These are phyloP conservation scores for Thymallus thymallus DNA, from an alignment of 2,113 vertebrate species.

Conservation along the genomic window DNA sequence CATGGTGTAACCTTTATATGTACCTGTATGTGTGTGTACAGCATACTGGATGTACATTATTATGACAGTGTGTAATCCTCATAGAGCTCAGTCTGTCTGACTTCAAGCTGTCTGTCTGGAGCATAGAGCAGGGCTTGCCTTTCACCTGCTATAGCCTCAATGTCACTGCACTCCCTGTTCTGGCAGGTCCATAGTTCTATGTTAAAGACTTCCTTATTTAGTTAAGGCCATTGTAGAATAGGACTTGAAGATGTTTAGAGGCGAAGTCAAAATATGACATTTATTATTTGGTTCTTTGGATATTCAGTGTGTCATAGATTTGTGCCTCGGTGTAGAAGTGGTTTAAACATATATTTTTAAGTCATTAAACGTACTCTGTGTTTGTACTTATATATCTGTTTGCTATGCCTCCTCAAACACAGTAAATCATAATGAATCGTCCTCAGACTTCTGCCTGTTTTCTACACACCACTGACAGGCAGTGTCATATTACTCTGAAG, in stretches of 20 bases:
- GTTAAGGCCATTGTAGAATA: not conserved
- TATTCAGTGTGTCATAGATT: not conserved
- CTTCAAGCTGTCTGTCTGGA: not conserved
- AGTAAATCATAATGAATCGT: conserved; percentile 26
- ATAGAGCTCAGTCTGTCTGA: not conserved
- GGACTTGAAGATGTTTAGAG: no score
- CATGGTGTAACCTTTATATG: not conserved
- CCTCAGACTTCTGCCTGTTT: not conserved
- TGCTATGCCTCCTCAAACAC: conserved; percentile 22
- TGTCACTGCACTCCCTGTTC: not conserved
- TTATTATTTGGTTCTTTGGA: not conserved
- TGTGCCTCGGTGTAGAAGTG: not conserved
- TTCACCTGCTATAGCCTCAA: not conserved
- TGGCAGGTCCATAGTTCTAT: not conserved
- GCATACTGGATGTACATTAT: not conserved
- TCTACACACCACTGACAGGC: not conserved
- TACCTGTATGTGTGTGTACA: not conserved
- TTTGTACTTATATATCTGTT: conserved; percentile 55
- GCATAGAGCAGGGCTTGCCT: not conserved
- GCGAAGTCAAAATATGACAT: no score
- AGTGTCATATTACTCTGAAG: not conserved
- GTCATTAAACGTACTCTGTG: conserved; percentile 56
- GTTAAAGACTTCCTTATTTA: not conserved
- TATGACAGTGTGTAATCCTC: not conserved
- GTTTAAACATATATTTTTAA: conserved; percentile 1